Evolutionary conservation across 2,888 invertebrate species (phyloP), one percentile per base, ranked within the genome.

Genomic region (Bedellia somnulentella): DNA sequence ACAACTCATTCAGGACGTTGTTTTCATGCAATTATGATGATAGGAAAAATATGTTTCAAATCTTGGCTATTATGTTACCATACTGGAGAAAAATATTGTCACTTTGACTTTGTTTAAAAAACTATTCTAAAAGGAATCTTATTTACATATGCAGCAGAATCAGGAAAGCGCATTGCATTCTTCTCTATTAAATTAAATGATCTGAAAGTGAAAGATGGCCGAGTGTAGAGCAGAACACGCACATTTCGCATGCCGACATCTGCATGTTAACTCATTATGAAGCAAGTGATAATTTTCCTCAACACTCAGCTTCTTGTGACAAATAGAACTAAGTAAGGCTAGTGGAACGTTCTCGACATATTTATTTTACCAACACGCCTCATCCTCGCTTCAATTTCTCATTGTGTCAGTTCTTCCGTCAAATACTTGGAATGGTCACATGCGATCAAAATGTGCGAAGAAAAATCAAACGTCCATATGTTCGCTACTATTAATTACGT

Each of bases 391-490:
- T 14, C 21, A 59, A 53, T 62, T 70, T 70, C 59, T 63, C 62
- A 41, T 41, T 9, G 47, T 60, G 55, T 60, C 58, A 67, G 59
- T 66, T 66, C 59, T 66, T 64, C 66, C 60, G 64, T 57, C 52
- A 56, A 62, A 71, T 75, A 56, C 60, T 60, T 64, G 40, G 59
- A 52, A 73, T 70, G 50, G 58, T 52, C 50, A 59, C 71, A 71
- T 67, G 73, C 73, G 38, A 70, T 52, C 47, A 30, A 40, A 42
- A 45, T 46, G 42, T 46, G 38, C 45, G 45, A 56, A n/a, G n/a
- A n/a, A n/a, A n/a, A n/a, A n/a, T n/a, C n/a, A n/a, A n/a, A n/a
- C n/a, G n/a, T n/a, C n/a, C n/a, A n/a, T n/a, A n/a, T n/a, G n/a
- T n/a, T n/a, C n/a, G n/a, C n/a, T n/a, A n/a, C n/a, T n/a, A n/a